These are phyloP conservation scores for Murina feae DNA, from an alignment of 2,113 vertebrate genomes.

Conservation along the genomic window DNA sequence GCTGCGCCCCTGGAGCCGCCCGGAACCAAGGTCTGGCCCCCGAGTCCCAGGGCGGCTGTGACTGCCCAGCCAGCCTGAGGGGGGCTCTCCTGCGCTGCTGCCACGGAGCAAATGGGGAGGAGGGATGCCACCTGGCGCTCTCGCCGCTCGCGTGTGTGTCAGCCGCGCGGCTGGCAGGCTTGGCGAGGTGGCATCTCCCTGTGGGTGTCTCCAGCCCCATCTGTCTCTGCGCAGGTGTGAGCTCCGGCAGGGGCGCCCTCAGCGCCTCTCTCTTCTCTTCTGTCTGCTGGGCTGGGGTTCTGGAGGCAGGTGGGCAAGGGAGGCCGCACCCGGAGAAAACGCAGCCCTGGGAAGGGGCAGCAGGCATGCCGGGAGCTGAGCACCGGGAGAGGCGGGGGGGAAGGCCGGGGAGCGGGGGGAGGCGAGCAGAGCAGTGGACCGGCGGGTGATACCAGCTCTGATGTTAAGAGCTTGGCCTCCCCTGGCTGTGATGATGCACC, in stretches of 20 bases:
- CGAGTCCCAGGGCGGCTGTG: neutral
- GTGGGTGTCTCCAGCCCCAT: neutral
- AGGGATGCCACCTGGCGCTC: neutral
- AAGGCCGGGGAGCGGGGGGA: neutral
- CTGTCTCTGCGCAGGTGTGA: neutral
- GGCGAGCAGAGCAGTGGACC: fast-evolving
- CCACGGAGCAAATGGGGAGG: neutral
- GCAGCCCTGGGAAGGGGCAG: fast-evolving
- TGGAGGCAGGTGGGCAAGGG: neutral
- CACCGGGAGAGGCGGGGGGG: fast-evolving
- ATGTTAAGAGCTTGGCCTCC: fast-evolving
- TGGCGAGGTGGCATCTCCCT: neutral
- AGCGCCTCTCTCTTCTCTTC: neutral
- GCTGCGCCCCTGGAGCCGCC: neutral
- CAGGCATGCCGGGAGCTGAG: neutral
- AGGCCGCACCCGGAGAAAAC: neutral
- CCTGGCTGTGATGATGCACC: neutral
- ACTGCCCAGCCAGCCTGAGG: neutral
- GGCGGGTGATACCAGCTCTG: neutral
- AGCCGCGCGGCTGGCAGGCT: neutral
- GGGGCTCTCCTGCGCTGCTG: neutral
- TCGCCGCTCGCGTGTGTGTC: neutral
- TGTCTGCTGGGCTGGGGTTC: fast-evolving
- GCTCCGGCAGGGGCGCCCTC: fast-evolving
- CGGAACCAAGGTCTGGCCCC: neutral